Percentiles rank a stretch among this genome's conserved stretches.
Evolutionary conservation across 30 jellyfish, hydroid and myxozoan genomes (phyloP).

Genomic region (Clytia hemisphaerica): DNA sequence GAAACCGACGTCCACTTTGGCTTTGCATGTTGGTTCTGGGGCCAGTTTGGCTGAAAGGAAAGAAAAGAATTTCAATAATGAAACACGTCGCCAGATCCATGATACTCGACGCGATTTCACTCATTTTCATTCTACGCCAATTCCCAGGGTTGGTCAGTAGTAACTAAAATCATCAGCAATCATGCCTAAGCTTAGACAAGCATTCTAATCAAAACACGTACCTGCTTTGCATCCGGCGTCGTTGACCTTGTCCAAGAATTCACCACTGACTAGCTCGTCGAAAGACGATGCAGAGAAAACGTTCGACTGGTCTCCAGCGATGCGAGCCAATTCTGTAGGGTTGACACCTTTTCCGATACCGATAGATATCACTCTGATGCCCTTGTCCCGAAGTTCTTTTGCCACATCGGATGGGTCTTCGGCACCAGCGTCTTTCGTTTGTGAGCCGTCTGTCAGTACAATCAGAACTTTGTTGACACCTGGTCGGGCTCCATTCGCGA

Average conservation of each 20-base stretch:
- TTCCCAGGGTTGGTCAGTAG: too few relatives aligned
- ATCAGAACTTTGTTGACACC: slow-evolving; percentile 46
- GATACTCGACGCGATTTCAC: too few relatives aligned
- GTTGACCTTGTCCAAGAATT: too few relatives aligned
- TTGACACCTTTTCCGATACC: slow-evolving; percentile 74
- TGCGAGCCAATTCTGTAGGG: slow-evolving; percentile 46
- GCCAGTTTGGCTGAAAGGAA: too few relatives aligned
- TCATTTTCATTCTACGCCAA: too few relatives aligned
- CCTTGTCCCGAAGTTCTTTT: slow-evolving; percentile 45
- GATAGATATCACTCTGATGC: slow-evolving; percentile 37
- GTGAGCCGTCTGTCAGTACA: slow-evolving; percentile 81
- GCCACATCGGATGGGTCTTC: slow-evolving; percentile 72
- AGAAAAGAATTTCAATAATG: too few relatives aligned
- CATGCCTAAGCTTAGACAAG: too few relatives aligned
- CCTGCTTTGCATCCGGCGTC: too few relatives aligned
- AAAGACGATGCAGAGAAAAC: slow-evolving; percentile 20
- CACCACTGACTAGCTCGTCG: too few relatives aligned
- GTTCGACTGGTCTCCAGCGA: slow-evolving; percentile 45
- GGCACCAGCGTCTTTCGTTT: slow-evolving; percentile 66
- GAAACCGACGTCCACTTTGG: slow-evolving; percentile 62
- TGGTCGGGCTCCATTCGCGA: slow-evolving; percentile 48
- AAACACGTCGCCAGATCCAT: slow-evolving; percentile 30
- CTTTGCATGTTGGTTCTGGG: slow-evolving; percentile 58
- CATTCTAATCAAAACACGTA: too few relatives aligned
- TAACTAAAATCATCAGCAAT: too few relatives aligned